These are phyloP conservation scores for Leucoma salicis DNA, from an alignment of 2,888 invertebrate genomes.

Conservation along the genomic window DNA sequence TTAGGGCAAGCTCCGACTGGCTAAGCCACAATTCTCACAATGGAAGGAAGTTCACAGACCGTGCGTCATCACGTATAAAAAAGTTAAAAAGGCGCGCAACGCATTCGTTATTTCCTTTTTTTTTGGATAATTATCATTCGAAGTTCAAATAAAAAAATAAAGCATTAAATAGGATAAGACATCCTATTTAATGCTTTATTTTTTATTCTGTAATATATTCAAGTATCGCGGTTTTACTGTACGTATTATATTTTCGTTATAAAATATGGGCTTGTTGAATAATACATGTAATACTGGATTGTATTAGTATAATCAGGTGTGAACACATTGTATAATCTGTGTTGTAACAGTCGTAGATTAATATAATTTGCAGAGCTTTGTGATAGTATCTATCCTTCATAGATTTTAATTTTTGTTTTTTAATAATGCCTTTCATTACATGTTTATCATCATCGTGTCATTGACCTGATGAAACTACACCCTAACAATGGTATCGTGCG, in stretches of 20 bases:
- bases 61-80: constrained; percentile 64
- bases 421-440: constrained; percentile 12
- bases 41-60: constrained; percentile 77
- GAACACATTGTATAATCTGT: no score
- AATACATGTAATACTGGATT: no score
- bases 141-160: constrained; percentile 34
- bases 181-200: background rate
- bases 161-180: constrained; percentile 27
- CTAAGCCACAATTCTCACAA: constrained; percentile 65
- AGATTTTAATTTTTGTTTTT: background rate
- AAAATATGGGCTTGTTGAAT: no score
- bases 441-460: constrained; percentile 30
- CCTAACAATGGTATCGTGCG: constrained; percentile 13
- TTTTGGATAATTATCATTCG: constrained; percentile 27
- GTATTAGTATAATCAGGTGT: no score
- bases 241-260: no score
- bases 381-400: no score
- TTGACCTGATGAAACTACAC: constrained; percentile 34
- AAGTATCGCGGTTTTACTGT: no score
- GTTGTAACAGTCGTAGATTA: no score
- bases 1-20: constrained; percentile 27
- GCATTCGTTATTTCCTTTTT: constrained; percentile 54
- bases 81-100: constrained; percentile 46
- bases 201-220: no score
- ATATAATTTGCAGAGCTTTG: no score